A percentile compares a stretch with the other conserved stretches of the same genome.
Evolutionary conservation across 2,888 invertebrate species (phyloP).

Genomic region (Sminthurides aquaticus): DNA sequence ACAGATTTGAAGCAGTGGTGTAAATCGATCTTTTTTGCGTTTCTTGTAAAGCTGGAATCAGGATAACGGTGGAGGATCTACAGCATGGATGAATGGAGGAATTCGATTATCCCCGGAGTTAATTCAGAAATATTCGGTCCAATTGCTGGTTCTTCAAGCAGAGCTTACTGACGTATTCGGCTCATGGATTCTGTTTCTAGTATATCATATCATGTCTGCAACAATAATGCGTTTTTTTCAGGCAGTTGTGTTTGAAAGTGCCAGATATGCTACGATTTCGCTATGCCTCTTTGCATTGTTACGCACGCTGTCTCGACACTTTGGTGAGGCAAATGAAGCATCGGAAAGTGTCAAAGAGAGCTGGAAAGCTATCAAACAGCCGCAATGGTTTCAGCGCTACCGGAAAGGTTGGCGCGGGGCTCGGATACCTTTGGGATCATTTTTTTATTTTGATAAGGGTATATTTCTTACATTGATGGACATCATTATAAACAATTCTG

Average conservation of each 20-base stretch:
- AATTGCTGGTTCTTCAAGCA: not conserved
- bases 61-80: not conserved
- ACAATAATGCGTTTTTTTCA: not conserved
- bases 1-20: too few relatives aligned
- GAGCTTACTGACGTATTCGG: conserved; percentile 1
- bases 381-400: not conserved
- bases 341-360: not conserved
- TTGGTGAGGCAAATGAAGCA: not conserved
- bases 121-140: not conserved
- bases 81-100: not conserved
- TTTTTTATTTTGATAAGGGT: not conserved
- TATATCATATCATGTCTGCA: not conserved
- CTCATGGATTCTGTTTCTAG: not conserved
- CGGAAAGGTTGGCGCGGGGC: not conserved
- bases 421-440: not conserved
- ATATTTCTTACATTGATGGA: not conserved
- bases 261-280: not conserved
- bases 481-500: not conserved
- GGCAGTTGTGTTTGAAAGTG: not conserved
- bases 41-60: too few relatives aligned
- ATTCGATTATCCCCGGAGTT: not conserved
- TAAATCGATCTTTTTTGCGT: too few relatives aligned
- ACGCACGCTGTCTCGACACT: not conserved
- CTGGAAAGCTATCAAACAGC: not conserved
- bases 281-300: not conserved